Evolutionary conservation across 2,888 invertebrate species (phyloP).

Genomic region (Eilema depressum): DNA sequence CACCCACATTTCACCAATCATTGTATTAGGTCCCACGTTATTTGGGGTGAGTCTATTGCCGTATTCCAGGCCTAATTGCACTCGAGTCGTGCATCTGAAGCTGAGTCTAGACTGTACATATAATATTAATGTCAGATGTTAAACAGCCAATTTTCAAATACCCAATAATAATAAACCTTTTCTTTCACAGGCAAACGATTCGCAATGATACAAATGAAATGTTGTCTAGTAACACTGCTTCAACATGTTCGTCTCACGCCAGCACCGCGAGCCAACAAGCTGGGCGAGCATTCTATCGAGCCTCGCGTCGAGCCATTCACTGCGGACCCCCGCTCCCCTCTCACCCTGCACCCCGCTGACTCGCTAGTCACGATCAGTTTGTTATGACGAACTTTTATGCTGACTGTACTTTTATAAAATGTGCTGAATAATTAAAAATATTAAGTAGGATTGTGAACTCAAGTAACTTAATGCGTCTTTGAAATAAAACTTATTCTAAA

Average conservation of each 20-base stretch:
- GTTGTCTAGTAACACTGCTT: conserved; percentile 71
- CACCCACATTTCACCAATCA: too few species aligned
- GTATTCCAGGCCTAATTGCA: too few species aligned
- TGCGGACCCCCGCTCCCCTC: conserved; percentile 75
- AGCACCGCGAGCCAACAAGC: conserved; percentile 41
- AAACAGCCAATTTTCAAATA: too few species aligned
- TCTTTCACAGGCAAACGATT: conserved; percentile 75
- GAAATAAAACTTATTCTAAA: conserved; percentile 2
- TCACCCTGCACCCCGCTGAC: conserved; percentile 76
- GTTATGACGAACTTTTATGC: conserved; percentile 64
- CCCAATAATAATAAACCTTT: not conserved
- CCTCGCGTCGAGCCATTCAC: conserved; percentile 65
- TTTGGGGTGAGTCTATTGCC: too few species aligned
- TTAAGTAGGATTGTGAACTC: not conserved
- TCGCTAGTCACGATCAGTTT: conserved; percentile 69
- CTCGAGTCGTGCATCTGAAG: too few species aligned
- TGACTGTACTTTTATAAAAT: conserved; percentile 12
- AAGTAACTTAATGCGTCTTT: conserved; percentile 1
- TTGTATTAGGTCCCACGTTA: too few species aligned
- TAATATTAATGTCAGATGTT: too few species aligned
- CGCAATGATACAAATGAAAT: conserved; percentile 82
- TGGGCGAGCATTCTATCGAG: conserved; percentile 52
- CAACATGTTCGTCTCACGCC: conserved; percentile 63
- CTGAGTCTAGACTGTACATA: too few species aligned
- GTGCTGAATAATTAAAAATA: not conserved